A percentile compares a stretch with the other conserved stretches of the same genome.
phyloP scores from a whole-genome alignment of 2,888 invertebrate genomes.

The Diploptera punctata region DNA sequence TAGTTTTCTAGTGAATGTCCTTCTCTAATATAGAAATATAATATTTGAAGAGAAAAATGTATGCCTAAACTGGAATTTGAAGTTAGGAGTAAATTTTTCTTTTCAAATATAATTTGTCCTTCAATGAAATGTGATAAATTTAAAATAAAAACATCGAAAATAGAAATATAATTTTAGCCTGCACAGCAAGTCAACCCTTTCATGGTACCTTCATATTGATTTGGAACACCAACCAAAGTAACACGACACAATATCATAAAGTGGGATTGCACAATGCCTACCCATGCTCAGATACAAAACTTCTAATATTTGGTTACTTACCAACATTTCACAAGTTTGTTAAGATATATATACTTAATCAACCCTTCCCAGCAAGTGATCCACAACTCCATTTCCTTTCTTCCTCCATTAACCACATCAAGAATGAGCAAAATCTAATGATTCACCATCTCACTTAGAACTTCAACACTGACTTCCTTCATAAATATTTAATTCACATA shows the following conservation, averaged over 20 bases:
- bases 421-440: background rate
- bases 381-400: background rate
- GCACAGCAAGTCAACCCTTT: constrained; percentile 23
- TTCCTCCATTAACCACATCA: background rate
- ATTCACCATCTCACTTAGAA: constrained; percentile 1
- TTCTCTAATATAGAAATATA: too few relatives aligned
- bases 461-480: background rate
- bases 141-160: too few relatives aligned
- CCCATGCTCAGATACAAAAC: background rate
- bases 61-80: too few relatives aligned
- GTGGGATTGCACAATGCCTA: background rate
- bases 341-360: background rate
- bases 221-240: constrained; percentile 21
- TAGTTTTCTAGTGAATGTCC: too few relatives aligned
- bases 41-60: too few relatives aligned
- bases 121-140: too few relatives aligned
- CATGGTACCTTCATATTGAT: constrained; percentile 14
- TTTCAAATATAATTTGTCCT: too few relatives aligned
- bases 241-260: background rate
- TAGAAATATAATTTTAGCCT: too few relatives aligned
- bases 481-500: background rate
- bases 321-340: background rate
- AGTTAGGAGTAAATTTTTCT: too few relatives aligned
- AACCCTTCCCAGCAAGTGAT: background rate
- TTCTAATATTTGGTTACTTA: background rate